These are phyloP conservation scores for Atherinomorus stipes DNA, from an alignment of 2,113 vertebrate genomes.

Conservation along the genomic window DNA sequence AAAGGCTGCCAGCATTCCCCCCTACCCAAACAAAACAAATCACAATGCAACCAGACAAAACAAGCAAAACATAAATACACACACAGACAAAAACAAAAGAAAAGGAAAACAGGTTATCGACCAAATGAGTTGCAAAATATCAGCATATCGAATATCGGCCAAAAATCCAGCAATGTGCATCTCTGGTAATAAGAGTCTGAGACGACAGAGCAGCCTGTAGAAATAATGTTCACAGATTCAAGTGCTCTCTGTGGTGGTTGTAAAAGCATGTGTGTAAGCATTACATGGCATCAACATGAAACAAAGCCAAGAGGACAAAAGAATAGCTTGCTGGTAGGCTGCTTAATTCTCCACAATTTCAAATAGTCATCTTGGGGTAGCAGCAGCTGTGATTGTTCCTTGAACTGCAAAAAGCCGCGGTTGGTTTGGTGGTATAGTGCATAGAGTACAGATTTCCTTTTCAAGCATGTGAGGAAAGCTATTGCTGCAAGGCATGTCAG, in stretches of 20 bases:
- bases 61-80: too few relatives aligned
- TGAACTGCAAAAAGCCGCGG: conserved; percentile 19
- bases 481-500: conserved; percentile 49
- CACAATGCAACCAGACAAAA: too few relatives aligned
- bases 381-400: conserved; percentile 6
- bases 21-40: too few relatives aligned
- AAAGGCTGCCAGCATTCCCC: too few relatives aligned
- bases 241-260: conserved; percentile 43
- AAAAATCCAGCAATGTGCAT: too few relatives aligned
- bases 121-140: too few relatives aligned
- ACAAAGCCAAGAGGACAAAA: conserved; percentile 15
- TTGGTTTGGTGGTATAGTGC: conserved; percentile 35
- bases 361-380: not conserved
- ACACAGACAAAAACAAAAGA: too few relatives aligned
- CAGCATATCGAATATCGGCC: too few relatives aligned
- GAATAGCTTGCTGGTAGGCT: conserved; percentile 11
- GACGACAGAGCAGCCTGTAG: conserved; percentile 26
- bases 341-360: not conserved
- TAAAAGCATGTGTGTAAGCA: conserved; percentile 45
- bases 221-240: conserved; percentile 59
- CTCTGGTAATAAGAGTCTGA: conserved; percentile 25
- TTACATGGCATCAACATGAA: conserved; percentile 54
- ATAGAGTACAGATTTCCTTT: conserved; percentile 64
- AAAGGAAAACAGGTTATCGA: too few relatives aligned
- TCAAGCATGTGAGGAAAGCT: conserved; percentile 65